Evolutionary conservation across 2,888 invertebrate species (phyloP), one percentile per base, ranked within the genome.

Genomic region (Gordius sp.): DNA sequence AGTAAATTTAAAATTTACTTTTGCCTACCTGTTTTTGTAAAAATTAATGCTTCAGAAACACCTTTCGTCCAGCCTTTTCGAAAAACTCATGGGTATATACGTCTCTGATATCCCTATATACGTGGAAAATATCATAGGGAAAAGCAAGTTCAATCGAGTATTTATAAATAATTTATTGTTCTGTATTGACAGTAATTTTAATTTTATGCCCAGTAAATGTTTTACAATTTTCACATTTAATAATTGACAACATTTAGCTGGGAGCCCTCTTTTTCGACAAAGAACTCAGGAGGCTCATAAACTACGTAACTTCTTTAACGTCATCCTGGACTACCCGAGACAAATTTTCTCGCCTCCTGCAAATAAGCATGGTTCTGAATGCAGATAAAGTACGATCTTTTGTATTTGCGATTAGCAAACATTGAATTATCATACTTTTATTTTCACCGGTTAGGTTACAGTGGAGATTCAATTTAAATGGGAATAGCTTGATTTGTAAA

Each of bases 51-150:
- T 8, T 13, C n/a, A 33, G 39, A 8, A 33, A 8, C 39, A 33
- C 39, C 8, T 33, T 33, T 33, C 39, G 39, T 20, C 47, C 4
- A 8, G 4, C 8, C 20, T 47, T 4, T 8, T 47, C 47, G 20
- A 47, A n/a, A 47, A 47, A 20, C 16, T 47, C 4, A 8, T 47
- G 4, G 4, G 4, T 47, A 4, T 47, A 4, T 47, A 47, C 20
- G 47, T 47, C 4, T 47, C 47, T 20, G 47, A 47, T 23, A 47
- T 47, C 4, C 47, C 47, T 20, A 47, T 47, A n/a, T 47, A 47
- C 47, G n/a, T 47, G 13, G 47, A 47, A 47, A 47, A 47, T 47
- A 20, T 23, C 4, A 20, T 47, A 18, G 20, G 8, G 47, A 47
- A 47, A 20, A 47, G n/a, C 4, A 47, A 20, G 20, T 47, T 47